A percentile compares a stretch with the other conserved stretches of the same genome.
phyloP scores from a whole-genome alignment of 1,140 invertebrate genomes.

The Neotoxoptera formosana region DNA sequence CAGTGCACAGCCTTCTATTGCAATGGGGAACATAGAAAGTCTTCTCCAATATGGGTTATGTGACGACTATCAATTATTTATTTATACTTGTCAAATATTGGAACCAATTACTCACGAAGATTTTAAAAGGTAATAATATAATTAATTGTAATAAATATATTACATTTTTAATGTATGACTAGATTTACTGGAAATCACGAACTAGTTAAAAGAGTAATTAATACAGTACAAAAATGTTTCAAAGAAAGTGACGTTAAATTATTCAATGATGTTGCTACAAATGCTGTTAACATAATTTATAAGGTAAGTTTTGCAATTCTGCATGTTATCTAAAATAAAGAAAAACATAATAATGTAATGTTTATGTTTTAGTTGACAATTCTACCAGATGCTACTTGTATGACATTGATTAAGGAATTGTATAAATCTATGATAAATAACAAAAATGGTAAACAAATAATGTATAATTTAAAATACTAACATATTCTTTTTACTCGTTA shows the following conservation, averaged over 20 bases:
- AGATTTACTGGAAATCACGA: conserved; percentile 68
- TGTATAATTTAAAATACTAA: not conserved
- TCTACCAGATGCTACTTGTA: conserved; percentile 30
- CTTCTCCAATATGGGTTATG: conserved; percentile 69
- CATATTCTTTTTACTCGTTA: not conserved
- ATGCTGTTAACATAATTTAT: conserved; percentile 72
- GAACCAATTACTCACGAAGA: conserved; percentile 65
- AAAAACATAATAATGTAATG: not conserved
- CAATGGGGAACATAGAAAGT: conserved; percentile 69
- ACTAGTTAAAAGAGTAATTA: conserved; percentile 67
- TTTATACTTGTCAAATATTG: conserved; percentile 70
- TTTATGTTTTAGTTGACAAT: conserved; percentile 35
- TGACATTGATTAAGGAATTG: not conserved
- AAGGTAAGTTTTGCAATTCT: conserved; percentile 63
- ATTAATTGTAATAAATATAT: not conserved
- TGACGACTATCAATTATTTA: conserved; percentile 68
- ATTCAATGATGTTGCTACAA: conserved; percentile 69
- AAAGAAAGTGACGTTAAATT: conserved; percentile 64
- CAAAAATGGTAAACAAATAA: not conserved
- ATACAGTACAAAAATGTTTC: conserved; percentile 67
- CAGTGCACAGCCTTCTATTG: conserved; percentile 63
- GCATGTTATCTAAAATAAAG: not conserved
- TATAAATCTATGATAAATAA: not conserved
- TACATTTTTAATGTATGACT: not conserved
- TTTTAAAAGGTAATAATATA: conserved; percentile 23